These are phyloP conservation scores for Clarias fuscus DNA, from an alignment of 2,797 vertebrate species.

Conservation along the genomic window DNA sequence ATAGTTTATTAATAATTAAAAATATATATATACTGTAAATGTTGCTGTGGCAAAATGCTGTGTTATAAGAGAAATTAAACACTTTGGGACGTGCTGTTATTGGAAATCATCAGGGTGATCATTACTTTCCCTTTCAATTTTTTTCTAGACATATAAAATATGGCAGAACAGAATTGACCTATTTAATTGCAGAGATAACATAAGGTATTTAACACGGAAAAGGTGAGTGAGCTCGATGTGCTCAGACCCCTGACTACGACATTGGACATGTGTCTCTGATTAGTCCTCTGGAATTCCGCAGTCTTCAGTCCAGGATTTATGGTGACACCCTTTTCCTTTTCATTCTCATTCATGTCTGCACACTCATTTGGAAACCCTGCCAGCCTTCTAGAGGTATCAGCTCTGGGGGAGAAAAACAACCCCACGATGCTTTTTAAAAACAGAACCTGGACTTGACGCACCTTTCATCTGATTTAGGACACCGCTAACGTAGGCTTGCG, in stretches of 20 bases:
- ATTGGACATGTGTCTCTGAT: constrained; percentile 67
- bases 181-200: not conserved
- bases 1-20: not conserved
- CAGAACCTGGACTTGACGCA: constrained; percentile 27
- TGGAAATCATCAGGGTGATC: not conserved
- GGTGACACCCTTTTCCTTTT: constrained; percentile 47
- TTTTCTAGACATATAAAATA: not conserved
- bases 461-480: constrained; percentile 25
- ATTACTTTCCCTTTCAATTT: not conserved
- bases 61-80: not conserved
- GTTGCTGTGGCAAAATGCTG: not conserved
- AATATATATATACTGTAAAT: no score
- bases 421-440: constrained; percentile 20
- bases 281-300: constrained; percentile 56
- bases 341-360: constrained; percentile 7
- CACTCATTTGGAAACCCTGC: constrained; percentile 19
- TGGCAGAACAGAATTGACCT: no score
- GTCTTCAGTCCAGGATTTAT: constrained; percentile 48
- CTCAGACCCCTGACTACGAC: not conserved
- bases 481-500: constrained; percentile 7
- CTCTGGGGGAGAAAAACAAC: constrained; percentile 1
- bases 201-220: not conserved
- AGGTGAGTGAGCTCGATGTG: not conserved
- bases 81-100: not conserved
- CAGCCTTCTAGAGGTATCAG: not conserved